Evolutionary conservation across 2,888 invertebrate species (phyloP), one percentile per base, ranked within the genome.

Genomic region (Endotricha flammealis): DNA sequence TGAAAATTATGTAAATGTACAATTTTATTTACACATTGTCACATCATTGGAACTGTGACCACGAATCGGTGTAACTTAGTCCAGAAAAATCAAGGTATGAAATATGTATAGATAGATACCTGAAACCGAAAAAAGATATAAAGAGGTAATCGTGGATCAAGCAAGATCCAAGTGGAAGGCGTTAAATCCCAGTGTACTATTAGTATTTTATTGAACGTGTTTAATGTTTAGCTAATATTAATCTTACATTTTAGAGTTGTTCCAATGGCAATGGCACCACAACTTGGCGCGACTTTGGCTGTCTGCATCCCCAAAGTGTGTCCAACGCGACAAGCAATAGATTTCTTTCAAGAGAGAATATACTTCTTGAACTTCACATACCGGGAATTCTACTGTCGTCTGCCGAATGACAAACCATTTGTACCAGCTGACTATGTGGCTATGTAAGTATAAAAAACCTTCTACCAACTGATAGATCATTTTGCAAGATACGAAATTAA

Each of bases 381-480:
- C 36, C 38, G 34, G 0, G 72, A 73, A 31, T 51, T 52, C 12
- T 76, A 53, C 36, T 79, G 74, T 39, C 61, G 79, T 3, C 41
- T 79, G 17, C 75, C 77, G 0, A 55, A 67, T 20, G 78, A 78
- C 35, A 78, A 74, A 20, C 70, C 69, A 0, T 64, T 62, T 27
- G 52, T 48, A 1, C 44, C 59, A 2, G 73, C 66, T 3, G 79
- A 79, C 39, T 68, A 65, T 25, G 58, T 65, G 3, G 73, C 77
- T 2, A 58, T 69, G 77, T 78, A 47, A 67, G 72, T 66, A 33
- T 13, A 5, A 6, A 9, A 3, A 32, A 12, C 4, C 1, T n/a
- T n/a, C n/a, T n/a, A n/a, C n/a, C n/a, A n/a, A n/a, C n/a, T n/a
- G n/a, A n/a, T n/a, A n/a, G n/a, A n/a, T n/a, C n/a, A n/a, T n/a